Evolutionary conservation across 2,888 invertebrate genomes (phyloP).

Genomic region (Cheilosia soror): DNA sequence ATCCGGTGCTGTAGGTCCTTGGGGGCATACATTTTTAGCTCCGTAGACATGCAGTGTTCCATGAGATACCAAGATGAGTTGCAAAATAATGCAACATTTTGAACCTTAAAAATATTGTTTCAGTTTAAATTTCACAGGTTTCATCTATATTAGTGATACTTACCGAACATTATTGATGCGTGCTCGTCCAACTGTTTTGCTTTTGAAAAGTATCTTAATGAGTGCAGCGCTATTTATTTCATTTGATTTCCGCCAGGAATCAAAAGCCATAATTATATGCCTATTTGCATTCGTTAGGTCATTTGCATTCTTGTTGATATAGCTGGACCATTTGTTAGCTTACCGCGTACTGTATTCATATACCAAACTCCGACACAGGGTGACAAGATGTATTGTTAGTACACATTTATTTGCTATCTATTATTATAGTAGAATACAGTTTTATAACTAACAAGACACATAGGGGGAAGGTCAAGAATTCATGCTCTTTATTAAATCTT

Average conservation of each 20-base stretch:
- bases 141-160: background rate
- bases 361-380: background rate
- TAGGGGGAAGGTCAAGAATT: background rate
- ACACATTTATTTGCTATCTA: background rate
- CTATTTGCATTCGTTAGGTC: constrained; percentile 1
- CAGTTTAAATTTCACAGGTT: background rate
- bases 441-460: background rate
- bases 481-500: constrained; percentile 13
- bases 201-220: background rate
- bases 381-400: background rate
- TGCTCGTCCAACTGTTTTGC: background rate
- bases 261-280: background rate
- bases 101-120: constrained; percentile 1
- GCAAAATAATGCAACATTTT: background rate
- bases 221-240: background rate
- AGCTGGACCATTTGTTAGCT: background rate
- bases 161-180: background rate
- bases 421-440: background rate
- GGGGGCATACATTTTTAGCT: constrained; percentile 10
- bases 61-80: background rate
- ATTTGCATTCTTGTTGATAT: constrained; percentile 2
- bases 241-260: background rate
- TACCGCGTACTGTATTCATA: background rate
- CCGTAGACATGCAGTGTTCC: background rate
- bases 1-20: background rate